Evolutionary conservation across 2,888 invertebrate genomes (phyloP), one percentile per base, ranked within the genome.

Genomic region (Lagria hirta): DNA sequence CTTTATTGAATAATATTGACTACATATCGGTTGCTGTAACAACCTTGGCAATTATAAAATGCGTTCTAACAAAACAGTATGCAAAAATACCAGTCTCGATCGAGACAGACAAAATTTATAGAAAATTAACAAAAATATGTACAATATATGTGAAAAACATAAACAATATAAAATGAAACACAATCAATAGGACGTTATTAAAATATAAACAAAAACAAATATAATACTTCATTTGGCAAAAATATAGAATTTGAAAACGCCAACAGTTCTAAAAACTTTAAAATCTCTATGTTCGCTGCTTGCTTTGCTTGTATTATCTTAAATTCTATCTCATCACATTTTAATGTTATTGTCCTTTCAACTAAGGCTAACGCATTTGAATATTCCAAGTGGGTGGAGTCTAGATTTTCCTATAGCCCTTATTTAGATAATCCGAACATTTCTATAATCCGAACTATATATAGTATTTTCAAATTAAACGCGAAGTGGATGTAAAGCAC

Each of bases 1-100:
- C 13, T 54, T 54, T 54, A 54, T 52, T 54, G 46, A 51, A 45
- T 51, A 50, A 52, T 52, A 54, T 54, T 49, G 51, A 54, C 52
- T 54, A 54, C 51, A 52, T 24, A 41, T 30, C 48, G 44, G 41
- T 43, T 43, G 35, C 27, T 27, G 15, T n/a, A n/a, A n/a, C n/a
- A n/a, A n/a, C n/a, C n/a, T n/a, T n/a, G n/a, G n/a, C n/a, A n/a
- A n/a, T n/a, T n/a, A n/a, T n/a, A n/a, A n/a, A n/a, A n/a, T n/a
- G n/a, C n/a, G n/a, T n/a, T n/a, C n/a, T n/a, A n/a, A n/a, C n/a
- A n/a, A n/a, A n/a, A n/a, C n/a, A n/a, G n/a, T n/a, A n/a, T n/a
- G n/a, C n/a, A n/a, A n/a, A n/a, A n/a, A n/a, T n/a, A n/a, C n/a
- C n/a, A n/a, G n/a, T n/a, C n/a, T n/a, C n/a, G n/a, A n/a, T n/a